Evolutionary conservation across 2,113 vertebrate species (phyloP), one percentile per base, ranked within the genome.

Genomic region (Tychaedon coryphoeus): DNA sequence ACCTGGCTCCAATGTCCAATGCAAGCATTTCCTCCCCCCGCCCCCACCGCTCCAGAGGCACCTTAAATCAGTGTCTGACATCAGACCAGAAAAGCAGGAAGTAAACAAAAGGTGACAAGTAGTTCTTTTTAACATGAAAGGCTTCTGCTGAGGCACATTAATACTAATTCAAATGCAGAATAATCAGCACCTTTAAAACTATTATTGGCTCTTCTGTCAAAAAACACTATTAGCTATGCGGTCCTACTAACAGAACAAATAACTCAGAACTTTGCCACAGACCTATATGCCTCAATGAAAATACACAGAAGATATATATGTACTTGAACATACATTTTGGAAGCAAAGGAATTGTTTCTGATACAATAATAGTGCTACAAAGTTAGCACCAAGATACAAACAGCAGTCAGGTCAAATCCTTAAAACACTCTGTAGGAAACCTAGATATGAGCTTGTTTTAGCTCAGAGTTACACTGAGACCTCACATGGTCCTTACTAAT

Each of bases 401-500:
- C 43, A 93, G 72, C 72, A 86, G 48, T 34, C 88, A 81, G 90
- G 92, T 90, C 95, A 95, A 96, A 92, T 51, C 72, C 83, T 95
- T 80, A 84, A 93, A 90, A 90, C 65, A 69, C 88, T 77, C 95
- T 4, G 57, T 72, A 92, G 64, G 90, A 96, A 96, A 86, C 53
- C 48, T 17, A 89, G 36, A 71, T 60, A 77, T 6, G n/a, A 81
- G 76, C 84, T 93, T 92, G 95, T 89, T 95, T 93, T 84, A 95
- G 89, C 88, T 84, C 88, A 84, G 77, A 94, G 83, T 71, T 97
- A 90, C 78, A 77, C 60, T 12, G 43, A 96, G 94, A 92, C 79
- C 92, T 92, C 95, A 94, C 67, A 94, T 34, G 69, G 92, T 92
- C 95, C 95, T 84, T 67, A 77, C 90, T 95, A 94, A 95, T 81